Evolutionary conservation across 2,888 invertebrate species (phyloP), one percentile per base, ranked within the genome.

Genomic region (Rhagonycha lutea): DNA sequence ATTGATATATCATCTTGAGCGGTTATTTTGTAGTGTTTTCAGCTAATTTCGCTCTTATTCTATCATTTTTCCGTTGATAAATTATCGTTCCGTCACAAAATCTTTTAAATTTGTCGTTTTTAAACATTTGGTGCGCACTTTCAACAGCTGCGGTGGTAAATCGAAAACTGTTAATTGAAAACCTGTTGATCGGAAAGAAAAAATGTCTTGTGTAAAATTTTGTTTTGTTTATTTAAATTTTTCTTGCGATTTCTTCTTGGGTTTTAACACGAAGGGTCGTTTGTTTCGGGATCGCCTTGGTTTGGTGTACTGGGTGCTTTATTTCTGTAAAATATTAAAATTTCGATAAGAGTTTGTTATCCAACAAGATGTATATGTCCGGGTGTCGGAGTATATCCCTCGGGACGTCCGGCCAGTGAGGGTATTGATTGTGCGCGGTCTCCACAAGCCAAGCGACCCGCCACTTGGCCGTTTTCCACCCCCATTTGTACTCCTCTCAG

Each of bases 331-430:
- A 65, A 65, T 65, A 65, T 32, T 29, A 47, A 32, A 69, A 32
- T 74, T 70, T 70, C 74, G 74, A 74, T 74, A 70, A 74, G 70
- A 74, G 74, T 70, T 61, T 29, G 67, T 68, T 67, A 65, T 65
- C 47, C 74, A 61, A 70, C 74, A 74, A 74, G 72, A 72, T 73
- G 74, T 78, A 70, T 78, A 75, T 73, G 73, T 78, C 73, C 77
- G 67, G 73, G 77, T 76, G 76, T 76, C 76, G 69, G 76, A 62
- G 75, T 78, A 69, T 78, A 78, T 78, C 79, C 79, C 77, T 80
- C 72, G 79, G 79, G 79, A 80, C 77, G 79, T 78, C 79, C 79
- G 77, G 78, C 78, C 75, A 75, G 78, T 75, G 70, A 75, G 73
- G 75, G 75, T 78, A 78, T 78, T 78, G 78, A 78, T 78, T 78